A percentile compares a stretch with the other conserved stretches of the same genome.
Evolutionary conservation across 2,888 invertebrate genomes (phyloP).

Genomic region (Beris chalybata): DNA sequence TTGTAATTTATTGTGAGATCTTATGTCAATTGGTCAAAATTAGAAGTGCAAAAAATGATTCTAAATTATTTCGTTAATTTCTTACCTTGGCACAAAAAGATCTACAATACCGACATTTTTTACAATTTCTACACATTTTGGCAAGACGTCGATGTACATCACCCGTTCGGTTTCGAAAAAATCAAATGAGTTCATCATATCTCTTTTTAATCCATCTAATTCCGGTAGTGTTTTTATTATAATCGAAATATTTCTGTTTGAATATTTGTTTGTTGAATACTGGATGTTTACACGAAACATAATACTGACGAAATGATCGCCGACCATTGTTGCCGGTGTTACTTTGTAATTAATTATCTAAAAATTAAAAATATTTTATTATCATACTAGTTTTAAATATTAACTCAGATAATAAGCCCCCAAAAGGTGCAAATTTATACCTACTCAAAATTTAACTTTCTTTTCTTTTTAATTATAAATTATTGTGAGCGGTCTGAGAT

Average conservation of each 20-base stretch:
- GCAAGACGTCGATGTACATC: background rate
- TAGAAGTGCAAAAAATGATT: too few relatives aligned
- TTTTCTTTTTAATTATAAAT: too few relatives aligned
- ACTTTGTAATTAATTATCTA: too few relatives aligned
- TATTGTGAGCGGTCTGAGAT: too few relatives aligned
- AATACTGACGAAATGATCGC: slow-evolving; percentile 24
- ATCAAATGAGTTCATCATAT: background rate
- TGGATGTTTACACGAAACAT: slow-evolving; percentile 12
- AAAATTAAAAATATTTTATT: too few relatives aligned
- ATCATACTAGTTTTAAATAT: too few relatives aligned
- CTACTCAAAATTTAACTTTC: too few relatives aligned
- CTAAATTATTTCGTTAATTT: too few relatives aligned
- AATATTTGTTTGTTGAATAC: background rate
- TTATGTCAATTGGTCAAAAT: too few relatives aligned
- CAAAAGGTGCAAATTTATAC: too few relatives aligned
- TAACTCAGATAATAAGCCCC: too few relatives aligned
- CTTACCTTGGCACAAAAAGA: slow-evolving; percentile 6
- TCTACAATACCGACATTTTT: background rate
- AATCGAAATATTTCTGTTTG: background rate
- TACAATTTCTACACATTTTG: slow-evolving; percentile 1
- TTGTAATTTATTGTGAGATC: too few relatives aligned
- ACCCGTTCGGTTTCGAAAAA: slow-evolving; percentile 5
- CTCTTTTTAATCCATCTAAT: slow-evolving; percentile 15
- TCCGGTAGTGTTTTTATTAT: slow-evolving; percentile 20
- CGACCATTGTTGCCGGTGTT: slow-evolving; percentile 13